Evolutionary conservation across 2,888 invertebrate genomes (phyloP).

Genomic region (Elegia similella): DNA sequence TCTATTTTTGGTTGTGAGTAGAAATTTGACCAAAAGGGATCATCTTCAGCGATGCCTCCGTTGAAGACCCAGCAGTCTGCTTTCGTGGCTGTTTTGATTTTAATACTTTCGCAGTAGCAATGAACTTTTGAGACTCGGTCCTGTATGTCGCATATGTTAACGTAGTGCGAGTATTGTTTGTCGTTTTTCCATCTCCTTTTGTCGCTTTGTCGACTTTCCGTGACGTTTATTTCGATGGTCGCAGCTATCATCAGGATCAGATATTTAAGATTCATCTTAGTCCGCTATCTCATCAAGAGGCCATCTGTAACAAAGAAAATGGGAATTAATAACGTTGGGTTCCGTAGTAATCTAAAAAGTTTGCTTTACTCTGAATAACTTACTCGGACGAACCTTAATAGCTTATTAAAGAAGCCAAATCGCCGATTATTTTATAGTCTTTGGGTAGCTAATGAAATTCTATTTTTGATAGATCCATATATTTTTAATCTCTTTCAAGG

Average conservation of each 20-base stretch:
- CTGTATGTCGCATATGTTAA: constrained; percentile 82
- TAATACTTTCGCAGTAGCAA: constrained; percentile 85
- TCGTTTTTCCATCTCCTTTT: constrained; percentile 74
- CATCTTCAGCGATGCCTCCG: constrained; percentile 85
- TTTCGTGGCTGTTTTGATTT: constrained; percentile 82
- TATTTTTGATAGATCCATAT: too few species aligned
- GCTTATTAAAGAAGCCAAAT: too few species aligned
- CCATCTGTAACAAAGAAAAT: constrained; percentile 71
- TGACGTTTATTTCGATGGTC: constrained; percentile 72
- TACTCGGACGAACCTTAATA: too few species aligned
- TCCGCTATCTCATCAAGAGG: constrained; percentile 55
- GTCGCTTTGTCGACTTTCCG: constrained; percentile 72
- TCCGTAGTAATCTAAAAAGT: background rate
- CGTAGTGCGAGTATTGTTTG: constrained; percentile 67
- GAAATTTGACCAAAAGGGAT: constrained; percentile 88
- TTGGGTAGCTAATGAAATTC: too few species aligned
- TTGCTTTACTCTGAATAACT: too few species aligned
- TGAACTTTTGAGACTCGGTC: constrained; percentile 81
- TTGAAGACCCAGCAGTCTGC: constrained; percentile 90
- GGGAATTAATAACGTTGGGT: background rate
- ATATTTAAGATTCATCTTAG: constrained; percentile 73
- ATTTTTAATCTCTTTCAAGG: too few species aligned
- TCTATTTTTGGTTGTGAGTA: constrained; percentile 86
- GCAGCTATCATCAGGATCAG: constrained; percentile 74
- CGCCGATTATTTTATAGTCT: too few species aligned